Base-by-base conservation (phyloP, 2,113 vertebrate genomes). In the Cyanoliseus patagonus region DNA sequence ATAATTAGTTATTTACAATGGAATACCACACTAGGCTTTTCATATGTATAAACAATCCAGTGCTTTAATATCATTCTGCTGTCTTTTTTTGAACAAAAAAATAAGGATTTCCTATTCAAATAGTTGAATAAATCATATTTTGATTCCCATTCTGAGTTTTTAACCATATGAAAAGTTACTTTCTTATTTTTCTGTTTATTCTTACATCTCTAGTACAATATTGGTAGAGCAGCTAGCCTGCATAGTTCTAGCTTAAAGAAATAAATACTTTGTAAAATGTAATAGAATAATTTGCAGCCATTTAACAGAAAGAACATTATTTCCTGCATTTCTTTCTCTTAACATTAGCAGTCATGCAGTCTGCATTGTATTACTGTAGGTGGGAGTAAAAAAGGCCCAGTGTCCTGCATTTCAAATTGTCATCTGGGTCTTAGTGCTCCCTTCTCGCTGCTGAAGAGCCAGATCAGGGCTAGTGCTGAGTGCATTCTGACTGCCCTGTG, bases 361-460 rank as follows among this genome's bases (percentile, higher is more conserved):
- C 11, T 64, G 96, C 93, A 35, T 37, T 53, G 96, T 76, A 79
- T 72, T 81, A 74, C 96, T 87, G 92, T 35, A 96, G 96, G 95
- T 70, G 96, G 95, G 90, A 80, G 95, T 33, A 10, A 70, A 87
- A 55, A 75, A 55, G 93, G 83, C 49, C 94, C 97, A 88, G 96
- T 97, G 98, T 98, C 98, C 98, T 97, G 97, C 98, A 88, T 98
- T 98, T 97, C 97, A 97, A 91, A 63, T 96, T 98, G 98, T 98
- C 98, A 97, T 92, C 97, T 90, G 98, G 94, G 98, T 89, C 98
- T 97, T 92, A 95, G 96, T 86, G 98, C 98, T 98, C 90, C 92
- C 83, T 94, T 83, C 91, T 81, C 57, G 75, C 96, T 95, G 96
- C 93, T 68, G 6, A 6, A 10, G 57, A 88, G 46, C 44, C 4